phyloP scores from a whole-genome alignment of 2,888 invertebrate species.

The Synanthedon andrenaeformis region DNA sequence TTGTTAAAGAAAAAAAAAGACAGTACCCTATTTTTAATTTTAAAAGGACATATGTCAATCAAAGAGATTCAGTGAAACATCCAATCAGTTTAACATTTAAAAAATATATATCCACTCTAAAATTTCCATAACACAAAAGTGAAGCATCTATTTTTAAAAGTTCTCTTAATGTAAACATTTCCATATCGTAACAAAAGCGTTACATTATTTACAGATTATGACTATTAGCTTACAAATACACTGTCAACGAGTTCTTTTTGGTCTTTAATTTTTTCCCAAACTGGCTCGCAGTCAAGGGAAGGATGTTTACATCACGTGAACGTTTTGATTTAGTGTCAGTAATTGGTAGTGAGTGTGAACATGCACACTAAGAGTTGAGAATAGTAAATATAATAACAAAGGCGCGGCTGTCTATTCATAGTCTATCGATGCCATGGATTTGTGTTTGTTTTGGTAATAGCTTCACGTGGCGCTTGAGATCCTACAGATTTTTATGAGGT shows the following conservation, averaged over 20 bases:
- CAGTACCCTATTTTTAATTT: too few relatives aligned
- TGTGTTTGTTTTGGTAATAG: slow-evolving; percentile 39
- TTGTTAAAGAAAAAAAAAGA: too few relatives aligned
- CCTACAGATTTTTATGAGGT: slow-evolving; percentile 15
- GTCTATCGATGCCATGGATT: slow-evolving; percentile 28
- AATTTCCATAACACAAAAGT: too few relatives aligned
- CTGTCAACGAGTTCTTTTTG: slow-evolving; percentile 59
- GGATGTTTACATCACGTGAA: slow-evolving; percentile 64
- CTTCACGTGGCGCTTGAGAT: slow-evolving; percentile 30
- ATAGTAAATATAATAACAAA: slow-evolving; percentile 64
- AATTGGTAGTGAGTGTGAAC: slow-evolving; percentile 66
- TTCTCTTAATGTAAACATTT: slow-evolving; percentile 61
- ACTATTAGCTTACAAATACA: slow-evolving; percentile 56
- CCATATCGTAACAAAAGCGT: slow-evolving; percentile 47
- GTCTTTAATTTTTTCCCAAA: slow-evolving; percentile 42
- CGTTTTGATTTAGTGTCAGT: slow-evolving; percentile 65
- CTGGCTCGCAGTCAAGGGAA: slow-evolving; percentile 28
- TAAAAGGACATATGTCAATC: too few relatives aligned
- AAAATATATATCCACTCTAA: too few relatives aligned
- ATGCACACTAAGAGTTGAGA: slow-evolving; percentile 55
- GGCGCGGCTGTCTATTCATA: slow-evolving; percentile 47
- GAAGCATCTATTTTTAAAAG: too few relatives aligned
- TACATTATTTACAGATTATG: slow-evolving; percentile 48
- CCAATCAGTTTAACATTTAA: too few relatives aligned
- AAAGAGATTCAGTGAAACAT: too few relatives aligned